Base-by-base conservation (phyloP, 2,888 invertebrate genomes). In the Phania funesta region DNA sequence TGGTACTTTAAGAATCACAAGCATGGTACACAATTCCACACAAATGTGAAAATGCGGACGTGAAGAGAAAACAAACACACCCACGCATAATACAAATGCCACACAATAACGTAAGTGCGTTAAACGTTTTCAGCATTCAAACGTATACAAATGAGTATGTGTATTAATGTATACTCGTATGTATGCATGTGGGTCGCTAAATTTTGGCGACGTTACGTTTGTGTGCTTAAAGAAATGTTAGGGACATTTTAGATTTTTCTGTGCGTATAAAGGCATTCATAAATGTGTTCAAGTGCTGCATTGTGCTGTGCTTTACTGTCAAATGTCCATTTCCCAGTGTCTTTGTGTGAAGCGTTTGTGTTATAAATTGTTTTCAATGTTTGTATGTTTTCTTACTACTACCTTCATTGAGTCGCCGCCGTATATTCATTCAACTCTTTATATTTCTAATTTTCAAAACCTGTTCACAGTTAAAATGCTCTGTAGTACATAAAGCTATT, bases 181-280 rank as follows among this genome's bases (percentile, higher is more conserved):
- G n/a, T n/a, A 8, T 29, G 24, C 9, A 13, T 22, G 29, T 29
- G 41, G 11, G 16, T 38, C 20, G 26, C 41, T 26, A n/a, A 22
- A 22, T 38, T 46, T 60, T 35, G 5, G n/a, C 9, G 9, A 13
- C 35, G 7, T n/a, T 50, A n/a, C n/a, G 22, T 26, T 24, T 3
- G 18, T 41, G 41, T 22, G 16, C 18, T 20, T 22, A n/a, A 16
- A 60, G 1, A 52, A 60, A 52, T 68, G 32, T 52, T 46, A 26
- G 29, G 44, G 76, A 76, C 67, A 76, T 60, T 68, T 76, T 44
- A 11, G n/a, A 68, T 68, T 76, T 52, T 52, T 50, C 32, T 56
- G 48, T 65, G 44, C 26, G 48, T 75, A 22, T 56, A 29, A 65
- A 26, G 48, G 46, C 35, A n/a, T 65, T 54, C 44, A 32, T 54